Conservation (phyloP, 2,113 vertebrate species). For the Leptocoma aspasia region DNA sequence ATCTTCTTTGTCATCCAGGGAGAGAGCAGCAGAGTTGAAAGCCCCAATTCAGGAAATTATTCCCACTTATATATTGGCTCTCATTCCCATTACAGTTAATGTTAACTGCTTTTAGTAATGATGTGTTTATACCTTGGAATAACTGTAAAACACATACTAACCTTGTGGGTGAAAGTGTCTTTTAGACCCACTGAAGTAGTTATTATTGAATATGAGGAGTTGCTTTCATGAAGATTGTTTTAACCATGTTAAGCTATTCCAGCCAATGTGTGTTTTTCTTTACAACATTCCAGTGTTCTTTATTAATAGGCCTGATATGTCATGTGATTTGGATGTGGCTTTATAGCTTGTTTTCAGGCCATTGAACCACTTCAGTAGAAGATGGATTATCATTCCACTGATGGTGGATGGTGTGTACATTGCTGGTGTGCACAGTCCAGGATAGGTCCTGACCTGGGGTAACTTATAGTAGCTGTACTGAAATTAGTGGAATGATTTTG, state of each 20-base stretch:
- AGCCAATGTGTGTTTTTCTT: neutral
- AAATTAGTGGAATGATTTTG: neutral
- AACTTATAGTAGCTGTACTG: neutral
- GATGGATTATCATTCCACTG: neutral
- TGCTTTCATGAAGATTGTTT: neutral
- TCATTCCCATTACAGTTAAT: neutral
- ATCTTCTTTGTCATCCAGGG: neutral
- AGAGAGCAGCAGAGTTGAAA: neutral
- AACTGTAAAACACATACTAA: neutral
- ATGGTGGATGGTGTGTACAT: neutral
- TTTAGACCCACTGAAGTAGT: neutral
- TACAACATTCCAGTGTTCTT: neutral
- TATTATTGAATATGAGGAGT: neutral
- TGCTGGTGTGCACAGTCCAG: neutral
- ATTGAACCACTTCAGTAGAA: neutral
- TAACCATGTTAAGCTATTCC: neutral
- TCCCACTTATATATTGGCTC: neutral
- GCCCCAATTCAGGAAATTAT: neutral
- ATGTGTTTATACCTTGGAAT: neutral
- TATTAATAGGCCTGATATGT: neutral
- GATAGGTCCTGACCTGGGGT: neutral
- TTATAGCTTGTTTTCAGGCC: neutral
- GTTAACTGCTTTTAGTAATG: neutral
- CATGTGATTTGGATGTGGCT: neutral
- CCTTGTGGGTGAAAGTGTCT: neutral